phyloP scores from a whole-genome alignment of 2,888 invertebrate genomes.

The Sturmia bella region DNA sequence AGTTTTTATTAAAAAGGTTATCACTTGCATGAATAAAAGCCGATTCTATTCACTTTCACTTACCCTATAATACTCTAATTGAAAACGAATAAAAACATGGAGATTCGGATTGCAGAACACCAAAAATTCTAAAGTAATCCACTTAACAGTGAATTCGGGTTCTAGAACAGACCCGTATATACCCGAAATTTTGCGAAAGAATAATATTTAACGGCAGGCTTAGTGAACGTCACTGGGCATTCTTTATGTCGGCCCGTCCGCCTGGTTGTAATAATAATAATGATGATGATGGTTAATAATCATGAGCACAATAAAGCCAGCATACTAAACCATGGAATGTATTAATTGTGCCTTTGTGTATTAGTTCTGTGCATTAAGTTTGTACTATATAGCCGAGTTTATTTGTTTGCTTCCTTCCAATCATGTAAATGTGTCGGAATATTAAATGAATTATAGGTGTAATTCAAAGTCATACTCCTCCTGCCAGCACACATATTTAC shows the following conservation, averaged over 20 bases:
- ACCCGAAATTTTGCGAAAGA: too few relatives aligned
- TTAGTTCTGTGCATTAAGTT: slow-evolving; percentile 11
- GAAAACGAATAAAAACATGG: too few relatives aligned
- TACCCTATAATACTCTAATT: too few relatives aligned
- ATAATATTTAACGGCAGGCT: too few relatives aligned
- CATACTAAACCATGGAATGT: slow-evolving; percentile 56
- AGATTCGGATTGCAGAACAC: too few relatives aligned
- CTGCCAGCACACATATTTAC: slow-evolving; percentile 6
- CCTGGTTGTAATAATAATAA: slow-evolving; percentile 64
- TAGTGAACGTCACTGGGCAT: too few relatives aligned
- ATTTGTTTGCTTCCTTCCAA: slow-evolving; percentile 20
- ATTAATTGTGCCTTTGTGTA: slow-evolving; percentile 49
- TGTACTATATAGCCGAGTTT: background rate
- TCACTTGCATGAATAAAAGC: too few relatives aligned
- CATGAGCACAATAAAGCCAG: slow-evolving; percentile 65
- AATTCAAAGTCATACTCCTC: slow-evolving; percentile 44
- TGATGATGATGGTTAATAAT: slow-evolving; percentile 68
- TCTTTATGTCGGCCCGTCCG: slow-evolving; percentile 12
- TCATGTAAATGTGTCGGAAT: slow-evolving; percentile 36
- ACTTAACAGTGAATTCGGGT: too few relatives aligned
- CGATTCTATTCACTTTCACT: too few relatives aligned
- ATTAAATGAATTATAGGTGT: slow-evolving; percentile 51
- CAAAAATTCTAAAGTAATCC: too few relatives aligned
- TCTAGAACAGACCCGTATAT: too few relatives aligned
- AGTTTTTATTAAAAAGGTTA: too few relatives aligned